These are phyloP conservation scores for Ifrita kowaldi DNA, from an alignment of 2,113 vertebrate species.

Conservation along the genomic window DNA sequence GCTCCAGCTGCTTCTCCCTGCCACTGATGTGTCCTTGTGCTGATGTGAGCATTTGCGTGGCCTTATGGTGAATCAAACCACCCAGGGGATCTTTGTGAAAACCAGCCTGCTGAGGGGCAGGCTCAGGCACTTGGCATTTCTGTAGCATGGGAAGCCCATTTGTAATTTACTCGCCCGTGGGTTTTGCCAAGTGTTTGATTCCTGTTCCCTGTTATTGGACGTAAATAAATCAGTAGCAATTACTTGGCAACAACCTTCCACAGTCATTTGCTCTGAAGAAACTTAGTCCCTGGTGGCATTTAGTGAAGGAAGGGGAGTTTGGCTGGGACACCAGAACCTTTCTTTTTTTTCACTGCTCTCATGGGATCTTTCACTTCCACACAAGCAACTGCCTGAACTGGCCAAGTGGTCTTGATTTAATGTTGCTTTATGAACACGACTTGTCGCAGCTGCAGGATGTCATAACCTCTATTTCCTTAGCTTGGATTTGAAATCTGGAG, in stretches of 20 bases:
- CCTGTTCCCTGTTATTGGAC: background rate
- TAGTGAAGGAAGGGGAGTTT: background rate
- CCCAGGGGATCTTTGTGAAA: background rate
- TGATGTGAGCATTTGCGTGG: accelerated
- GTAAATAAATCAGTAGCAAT: constrained; percentile 23
- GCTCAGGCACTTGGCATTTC: background rate
- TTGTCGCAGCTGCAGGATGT: constrained; percentile 44
- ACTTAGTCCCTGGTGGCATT: background rate
- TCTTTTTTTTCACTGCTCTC: background rate
- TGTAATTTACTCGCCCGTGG: background rate
- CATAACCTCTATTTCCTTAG: constrained; percentile 53
- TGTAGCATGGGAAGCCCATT: background rate
- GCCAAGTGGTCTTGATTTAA: constrained; percentile 33
- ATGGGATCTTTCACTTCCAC: constrained; percentile 46
- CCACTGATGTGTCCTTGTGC: background rate
- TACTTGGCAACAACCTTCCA: background rate
- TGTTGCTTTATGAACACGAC: background rate
- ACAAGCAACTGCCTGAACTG: background rate
- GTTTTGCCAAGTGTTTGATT: background rate
- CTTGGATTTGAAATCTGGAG: constrained; percentile 18
- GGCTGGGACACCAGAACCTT: constrained; percentile 19
- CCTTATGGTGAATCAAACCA: background rate
- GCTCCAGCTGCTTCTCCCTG: background rate
- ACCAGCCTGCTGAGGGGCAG: background rate
- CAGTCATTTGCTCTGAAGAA: background rate